These are phyloP conservation scores for Caenorhabditis sp. DNA, from an alignment of 2,888 invertebrate species.

Conservation along the genomic window DNA sequence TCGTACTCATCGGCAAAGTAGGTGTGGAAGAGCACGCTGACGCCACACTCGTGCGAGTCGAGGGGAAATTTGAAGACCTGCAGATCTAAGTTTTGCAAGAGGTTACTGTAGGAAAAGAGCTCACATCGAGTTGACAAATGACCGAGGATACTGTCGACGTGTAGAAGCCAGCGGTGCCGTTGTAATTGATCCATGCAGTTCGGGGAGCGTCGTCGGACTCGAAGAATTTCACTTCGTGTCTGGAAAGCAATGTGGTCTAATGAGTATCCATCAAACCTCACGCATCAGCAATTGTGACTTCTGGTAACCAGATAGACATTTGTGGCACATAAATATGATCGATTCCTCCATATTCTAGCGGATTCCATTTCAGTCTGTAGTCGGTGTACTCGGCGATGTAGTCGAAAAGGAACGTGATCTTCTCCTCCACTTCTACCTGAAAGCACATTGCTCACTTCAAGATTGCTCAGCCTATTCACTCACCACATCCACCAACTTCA, in stretches of 20 bases:
- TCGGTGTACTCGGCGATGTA: slow-evolving; percentile 49
- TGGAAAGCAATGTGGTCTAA: neutral
- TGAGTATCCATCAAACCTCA: neutral
- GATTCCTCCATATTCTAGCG: slow-evolving; percentile 58
- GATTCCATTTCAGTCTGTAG: slow-evolving; percentile 51
- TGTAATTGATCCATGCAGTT: slow-evolving; percentile 51
- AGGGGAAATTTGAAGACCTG: slow-evolving; percentile 41
- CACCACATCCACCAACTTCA: slow-evolving; percentile 59
- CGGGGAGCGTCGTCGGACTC: slow-evolving; percentile 35
- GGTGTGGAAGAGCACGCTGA: slow-evolving; percentile 49
- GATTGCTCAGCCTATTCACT: neutral
- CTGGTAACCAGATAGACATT: slow-evolving; percentile 42
- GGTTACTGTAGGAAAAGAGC: neutral
- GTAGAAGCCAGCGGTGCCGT: slow-evolving; percentile 54
- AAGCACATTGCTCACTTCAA: neutral
- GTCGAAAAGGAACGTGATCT: slow-evolving; percentile 56
- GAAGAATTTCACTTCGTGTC: slow-evolving; percentile 49
- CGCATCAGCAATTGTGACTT: slow-evolving; percentile 54
- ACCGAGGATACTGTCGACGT: slow-evolving; percentile 52
- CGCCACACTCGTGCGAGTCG: slow-evolving; percentile 47
- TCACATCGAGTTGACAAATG: slow-evolving; percentile 34
- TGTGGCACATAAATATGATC: slow-evolving; percentile 58
- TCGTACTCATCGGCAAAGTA: slow-evolving; percentile 47
- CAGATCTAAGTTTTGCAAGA: neutral
- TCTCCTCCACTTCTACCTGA: slow-evolving; percentile 52